Base-by-base conservation (phyloP, 1,140 invertebrate species). In the Acromyrmex echinatior region DNA sequence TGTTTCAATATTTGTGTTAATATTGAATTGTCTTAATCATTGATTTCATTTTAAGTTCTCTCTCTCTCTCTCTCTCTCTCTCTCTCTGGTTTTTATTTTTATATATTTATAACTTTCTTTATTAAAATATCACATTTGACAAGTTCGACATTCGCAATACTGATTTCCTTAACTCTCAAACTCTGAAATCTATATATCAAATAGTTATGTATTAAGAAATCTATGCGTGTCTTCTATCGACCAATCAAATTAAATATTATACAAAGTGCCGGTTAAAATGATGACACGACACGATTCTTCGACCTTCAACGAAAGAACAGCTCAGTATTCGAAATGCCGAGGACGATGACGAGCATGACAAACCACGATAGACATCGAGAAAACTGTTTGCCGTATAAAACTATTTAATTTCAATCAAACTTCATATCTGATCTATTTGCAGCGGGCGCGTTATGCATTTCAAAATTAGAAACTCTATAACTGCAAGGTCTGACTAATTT, bases 291-390 rank as follows among this genome's bases (percentile, higher is more conserved):
- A 35, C 56, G 70, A 76, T 63, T 35, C 70, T 63, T 9, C 28
- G 68, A 74, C n/a, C 39, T 62, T 18, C 56, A 35, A 3, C 25
- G 68, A 62, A 58, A 81, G 45, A 80, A 45, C 49, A 51, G 39
- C 49, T 80, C 49, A 18, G 31, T 58, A 49, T 81, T 16, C 14
- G 49, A 56, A 10, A 45, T 39, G 51, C 45, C 68, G 56, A 51
- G 49, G 53, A 82, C 39, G 53, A 84, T 84, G 80, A 84, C 58
- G 80, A 84, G 80, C 70, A 63, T 76, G 56, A 84, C 56, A 39
- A 74, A 16, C 14, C 35, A 25, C 53, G 66, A 49, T 60, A 73
- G 21, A 31, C 39, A 35, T 2, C 25, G 39, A 9, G 6, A 74
- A 76, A 51, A 58, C n/a, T 73, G 12, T 60, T n/a, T 39, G 25